Conservation (phyloP, 1,140 invertebrate species). For the Lepidostoma basale region DNA sequence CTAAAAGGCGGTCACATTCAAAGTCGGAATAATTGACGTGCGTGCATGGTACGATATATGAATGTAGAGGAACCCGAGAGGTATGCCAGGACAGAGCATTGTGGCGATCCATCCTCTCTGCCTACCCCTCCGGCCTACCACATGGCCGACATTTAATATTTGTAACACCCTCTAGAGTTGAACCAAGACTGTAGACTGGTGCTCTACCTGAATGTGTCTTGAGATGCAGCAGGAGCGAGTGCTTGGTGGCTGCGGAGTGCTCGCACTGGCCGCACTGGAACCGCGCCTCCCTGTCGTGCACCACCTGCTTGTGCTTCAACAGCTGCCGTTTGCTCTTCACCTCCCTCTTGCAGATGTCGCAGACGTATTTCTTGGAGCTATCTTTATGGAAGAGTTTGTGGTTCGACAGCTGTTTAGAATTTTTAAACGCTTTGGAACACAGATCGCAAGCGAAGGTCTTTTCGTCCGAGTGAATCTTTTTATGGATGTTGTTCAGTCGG, state of each 20-base stretch:
- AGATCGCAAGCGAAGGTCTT: slow-evolving; percentile 67
- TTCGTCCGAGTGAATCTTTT: slow-evolving; percentile 70
- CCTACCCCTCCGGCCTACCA: too few relatives aligned
- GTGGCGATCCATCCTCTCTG: too few relatives aligned
- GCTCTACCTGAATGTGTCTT: slow-evolving; percentile 74
- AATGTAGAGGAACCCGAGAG: too few relatives aligned
- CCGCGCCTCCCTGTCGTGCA: slow-evolving; percentile 72
- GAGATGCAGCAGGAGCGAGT: slow-evolving; percentile 73
- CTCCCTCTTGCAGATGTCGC: slow-evolving; percentile 67
- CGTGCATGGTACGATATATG: too few relatives aligned
- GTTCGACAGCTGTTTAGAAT: slow-evolving; percentile 73
- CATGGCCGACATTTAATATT: too few relatives aligned
- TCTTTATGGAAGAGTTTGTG: slow-evolving; percentile 67
- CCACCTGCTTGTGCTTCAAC: slow-evolving; percentile 66
- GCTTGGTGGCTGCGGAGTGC: slow-evolving; percentile 67
- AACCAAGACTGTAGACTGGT: too few relatives aligned
- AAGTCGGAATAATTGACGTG: too few relatives aligned
- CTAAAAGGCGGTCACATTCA: too few relatives aligned
- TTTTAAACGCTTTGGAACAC: slow-evolving; percentile 80
- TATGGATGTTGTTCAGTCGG: slow-evolving; percentile 70
- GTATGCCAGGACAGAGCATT: too few relatives aligned
- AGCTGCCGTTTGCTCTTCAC: slow-evolving; percentile 66
- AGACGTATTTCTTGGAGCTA: slow-evolving; percentile 50
- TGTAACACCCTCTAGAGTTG: too few relatives aligned
- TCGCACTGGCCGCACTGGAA: slow-evolving; percentile 77